Base-by-base conservation (phyloP, 35 echinoderm and acorn worm genomes). In the Apostichopus parvimensis region DNA sequence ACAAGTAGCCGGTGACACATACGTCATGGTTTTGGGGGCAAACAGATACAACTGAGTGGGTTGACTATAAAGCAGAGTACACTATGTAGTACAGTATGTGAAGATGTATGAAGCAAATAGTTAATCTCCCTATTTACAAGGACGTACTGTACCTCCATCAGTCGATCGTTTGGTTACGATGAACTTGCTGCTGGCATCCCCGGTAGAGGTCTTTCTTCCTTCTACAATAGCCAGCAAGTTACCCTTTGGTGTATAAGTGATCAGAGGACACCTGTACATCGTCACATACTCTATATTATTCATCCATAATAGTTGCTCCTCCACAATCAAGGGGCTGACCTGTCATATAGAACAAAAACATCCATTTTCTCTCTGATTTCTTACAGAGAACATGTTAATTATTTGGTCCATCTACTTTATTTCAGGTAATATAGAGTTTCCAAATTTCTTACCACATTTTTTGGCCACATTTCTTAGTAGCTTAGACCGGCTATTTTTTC, bases 101-200 rank as follows among this genome's bases (percentile, higher is more conserved):
- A 28, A 28, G 26, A 28, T 28, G 57, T 11, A 61, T 12, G 12
- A 61, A 61, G 58, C 12, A 61, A 61, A 61, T 61, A 61, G 8
- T 61, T 8, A 9, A 61, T 45, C 58, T 61, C 12, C 58, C 58
- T 61, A 8, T 61, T 61, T 61, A 61, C 7, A 61, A 61, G 7
- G 7, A 11, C 0, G 12, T 61, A 94, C 93, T 61, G 12, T 61
- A 94, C 93, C 93, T 91, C 57, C 59, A 85, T 91, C 93, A 6
- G 55, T 77, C 72, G 93, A 94, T 71, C 92, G 77, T 64, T 54
- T 34, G 13, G 86, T 73, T 4, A 54, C 86, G 14, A 88, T 88
- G 66, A 99, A 99, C 85, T 99, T 99, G 55, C 95, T 91, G 14
- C 97, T 95, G 21, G 95, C 87, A 90, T 99, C 97, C 15, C 79